Evolutionary conservation across 37 sponge, comb jelly and placozoan genomes (phyloP).

Genomic region (Spongia lamella): DNA sequence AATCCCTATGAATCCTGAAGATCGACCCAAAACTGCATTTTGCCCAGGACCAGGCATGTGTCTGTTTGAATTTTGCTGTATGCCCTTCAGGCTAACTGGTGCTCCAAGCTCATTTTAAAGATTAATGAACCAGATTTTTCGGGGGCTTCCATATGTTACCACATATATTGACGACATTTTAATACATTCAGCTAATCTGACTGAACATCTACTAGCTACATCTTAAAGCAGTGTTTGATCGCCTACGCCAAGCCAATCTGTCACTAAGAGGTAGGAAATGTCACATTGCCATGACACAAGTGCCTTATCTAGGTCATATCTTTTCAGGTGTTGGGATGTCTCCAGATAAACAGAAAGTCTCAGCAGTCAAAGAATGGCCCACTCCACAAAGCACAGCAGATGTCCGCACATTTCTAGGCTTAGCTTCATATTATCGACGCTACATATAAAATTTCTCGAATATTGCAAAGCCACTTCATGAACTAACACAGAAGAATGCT

Average conservation of each 20-base stretch:
- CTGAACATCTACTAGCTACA: neutral
- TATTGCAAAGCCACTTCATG: slow-evolving; percentile 29
- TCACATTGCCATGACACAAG: slow-evolving; percentile 3
- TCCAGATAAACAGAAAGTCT: neutral
- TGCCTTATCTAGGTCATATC: slow-evolving; percentile 5
- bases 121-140: slow-evolving; percentile 18
- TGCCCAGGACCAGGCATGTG: slow-evolving; percentile 28
- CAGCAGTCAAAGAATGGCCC: slow-evolving; percentile 4
- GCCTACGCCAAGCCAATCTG: neutral
- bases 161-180: slow-evolving; percentile 30
- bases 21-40: slow-evolving; percentile 25
- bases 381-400: neutral
- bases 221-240: slow-evolving; percentile 14
- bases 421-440: slow-evolving; percentile 8
- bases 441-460: neutral
- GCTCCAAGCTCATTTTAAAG: slow-evolving; percentile 27
- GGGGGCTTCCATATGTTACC: slow-evolving; percentile 4
- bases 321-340: neutral
- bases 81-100: slow-evolving; percentile 21
- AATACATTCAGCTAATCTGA: neutral
- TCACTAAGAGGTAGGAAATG: slow-evolving; percentile 19
- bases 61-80: slow-evolving; percentile 14
- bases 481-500: slow-evolving; percentile 18
- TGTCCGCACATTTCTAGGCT: neutral
- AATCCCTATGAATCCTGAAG: neutral